A percentile compares a stretch with the other conserved stretches of the same genome.
Conservation (phyloP, 2,888 invertebrate genomes). For the Dusona sp. region DNA sequence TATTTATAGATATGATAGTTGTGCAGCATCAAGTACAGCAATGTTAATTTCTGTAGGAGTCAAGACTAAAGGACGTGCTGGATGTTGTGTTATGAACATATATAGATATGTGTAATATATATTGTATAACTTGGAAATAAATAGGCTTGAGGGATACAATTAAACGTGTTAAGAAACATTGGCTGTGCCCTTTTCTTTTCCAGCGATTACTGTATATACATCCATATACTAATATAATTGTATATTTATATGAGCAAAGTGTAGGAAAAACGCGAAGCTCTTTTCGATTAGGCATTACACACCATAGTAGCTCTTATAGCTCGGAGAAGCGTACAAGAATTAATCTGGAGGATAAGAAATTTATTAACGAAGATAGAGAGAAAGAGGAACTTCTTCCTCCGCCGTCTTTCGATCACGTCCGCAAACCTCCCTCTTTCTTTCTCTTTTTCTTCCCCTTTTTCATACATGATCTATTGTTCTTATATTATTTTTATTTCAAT, state of each 20-base stretch:
- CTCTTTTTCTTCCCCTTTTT: constrained; percentile 24
- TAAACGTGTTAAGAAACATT: background rate
- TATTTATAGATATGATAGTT: constrained; percentile 70
- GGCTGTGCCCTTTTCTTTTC: constrained; percentile 7
- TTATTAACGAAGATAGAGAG: constrained; percentile 62
- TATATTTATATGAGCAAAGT: constrained; percentile 6
- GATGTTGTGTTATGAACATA: constrained; percentile 20
- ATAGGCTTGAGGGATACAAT: constrained; percentile 4
- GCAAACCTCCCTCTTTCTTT: constrained; percentile 66
- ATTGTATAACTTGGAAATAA: background rate
- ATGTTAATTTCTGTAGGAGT: constrained; percentile 63
- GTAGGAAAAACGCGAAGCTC: constrained; percentile 53
- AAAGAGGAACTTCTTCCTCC: constrained; percentile 63
- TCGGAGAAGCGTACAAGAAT: constrained; percentile 59
- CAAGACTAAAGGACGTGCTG: constrained; percentile 61
- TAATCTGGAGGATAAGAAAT: constrained; percentile 72
- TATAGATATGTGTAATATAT: background rate
- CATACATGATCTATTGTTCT: background rate
- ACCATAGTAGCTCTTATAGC: constrained; percentile 34
- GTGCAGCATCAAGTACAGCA: constrained; percentile 41
- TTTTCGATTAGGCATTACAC: constrained; percentile 68
- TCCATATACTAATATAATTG: background rate
- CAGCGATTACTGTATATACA: background rate
- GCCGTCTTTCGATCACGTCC: constrained; percentile 68
- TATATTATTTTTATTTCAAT: background rate